Conservation (phyloP, 2,113 vertebrate genomes). For the Melanotaenia duboulayi region DNA sequence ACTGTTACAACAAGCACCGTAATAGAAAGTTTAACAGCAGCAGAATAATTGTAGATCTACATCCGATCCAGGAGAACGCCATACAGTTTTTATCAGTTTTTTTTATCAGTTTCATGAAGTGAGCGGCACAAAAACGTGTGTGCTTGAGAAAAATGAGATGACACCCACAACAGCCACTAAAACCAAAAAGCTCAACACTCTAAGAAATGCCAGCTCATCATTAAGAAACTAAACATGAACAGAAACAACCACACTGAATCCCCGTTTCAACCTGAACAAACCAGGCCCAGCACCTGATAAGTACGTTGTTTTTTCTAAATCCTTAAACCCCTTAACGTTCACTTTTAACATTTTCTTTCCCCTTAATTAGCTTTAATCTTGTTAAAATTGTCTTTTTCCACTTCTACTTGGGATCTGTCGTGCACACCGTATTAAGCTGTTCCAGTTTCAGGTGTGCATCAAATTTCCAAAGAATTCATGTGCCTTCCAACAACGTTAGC, state of each 20-base stretch:
- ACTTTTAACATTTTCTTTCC: background rate
- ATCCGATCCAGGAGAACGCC: conserved; percentile 22
- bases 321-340: conserved; percentile 8
- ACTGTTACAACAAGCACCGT: background rate
- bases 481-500: too few species aligned
- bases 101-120: background rate
- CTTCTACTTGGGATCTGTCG: background rate
- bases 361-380: background rate
- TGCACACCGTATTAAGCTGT: background rate
- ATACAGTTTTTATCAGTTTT: background rate
- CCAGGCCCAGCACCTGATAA: conserved; percentile 29
- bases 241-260: conserved; percentile 62
- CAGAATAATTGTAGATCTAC: background rate
- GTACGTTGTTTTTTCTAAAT: conserved; percentile 13
- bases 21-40: background rate
- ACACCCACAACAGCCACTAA: conserved; percentile 72
- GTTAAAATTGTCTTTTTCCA: conserved; percentile 21
- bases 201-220: conserved; percentile 60
- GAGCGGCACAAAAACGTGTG: conserved; percentile 5
- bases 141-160: conserved; percentile 39
- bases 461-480: background rate
- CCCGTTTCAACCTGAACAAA: conserved; percentile 49
- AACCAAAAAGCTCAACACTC: conserved; percentile 58
- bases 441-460: background rate
- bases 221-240: conserved; percentile 22